Base-by-base conservation (phyloP, 2,797 vertebrate genomes). In the Pelodytes ibericus region DNA sequence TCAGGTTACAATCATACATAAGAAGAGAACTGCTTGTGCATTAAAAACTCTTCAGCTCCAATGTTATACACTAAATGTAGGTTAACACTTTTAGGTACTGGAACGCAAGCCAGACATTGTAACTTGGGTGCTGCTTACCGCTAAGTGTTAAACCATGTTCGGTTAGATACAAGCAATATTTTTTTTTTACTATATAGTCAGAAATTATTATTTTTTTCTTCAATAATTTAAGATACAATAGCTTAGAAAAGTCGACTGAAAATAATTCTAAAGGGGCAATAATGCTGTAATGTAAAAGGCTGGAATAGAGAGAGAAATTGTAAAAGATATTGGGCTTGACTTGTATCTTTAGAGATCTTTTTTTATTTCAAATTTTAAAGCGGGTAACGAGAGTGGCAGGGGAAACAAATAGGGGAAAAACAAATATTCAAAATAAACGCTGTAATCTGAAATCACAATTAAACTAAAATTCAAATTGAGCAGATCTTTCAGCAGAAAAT, bases 1-100 rank as follows among this genome's bases (percentile, higher is more conserved):
- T 98, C 98, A 97, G 97, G 97, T 99, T 99, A 99, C 97, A 95
- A 94, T 98, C 93, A 94, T 95, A 98, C 96, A 96, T 96, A 98
- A 97, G 96, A 98, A 98, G 95, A 99, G 94, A 98, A 98, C 94
- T 97, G 95, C 96, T 99, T 98, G 95, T 95, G 96, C 93, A 94
- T 95, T 92, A 90, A 68, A 94, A 93, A 95, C 91, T 90, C 90
- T 93, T 95, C 92, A 94, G 94, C 94, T 96, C 91, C 91, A 90
- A 95, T 94, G 93, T 93, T 93, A 92, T 94, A 94, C 92, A 94
- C 92, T 93, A 95, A 95, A 94, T 92, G 92, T 96, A 93, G 93
- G 93, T 93, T 93, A 93, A 63, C 9, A 24, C 22, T 16, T 13
- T 39, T n/a, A 20, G 2, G 49, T 20, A 10, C n/a, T 53, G 24